phyloP scores from a whole-genome alignment of 2,797 vertebrate species.

The Cuculus canorus region DNA sequence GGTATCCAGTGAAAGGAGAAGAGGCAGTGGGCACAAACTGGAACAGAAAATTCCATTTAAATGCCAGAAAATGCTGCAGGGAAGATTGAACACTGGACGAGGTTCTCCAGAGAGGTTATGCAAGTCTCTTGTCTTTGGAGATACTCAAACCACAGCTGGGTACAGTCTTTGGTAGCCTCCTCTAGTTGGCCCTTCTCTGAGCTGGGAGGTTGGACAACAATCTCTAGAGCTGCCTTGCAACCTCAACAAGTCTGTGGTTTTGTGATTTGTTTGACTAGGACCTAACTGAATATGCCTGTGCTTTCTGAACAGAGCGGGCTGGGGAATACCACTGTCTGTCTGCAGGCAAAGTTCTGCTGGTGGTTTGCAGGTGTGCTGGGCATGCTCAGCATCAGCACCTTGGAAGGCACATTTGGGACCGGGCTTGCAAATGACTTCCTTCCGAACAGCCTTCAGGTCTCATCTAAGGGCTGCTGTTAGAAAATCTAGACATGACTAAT shows the following conservation, averaged over 20 bases:
- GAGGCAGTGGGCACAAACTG: background rate
- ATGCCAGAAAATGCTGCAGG: background rate
- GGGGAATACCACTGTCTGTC: background rate
- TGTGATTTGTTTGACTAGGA: background rate
- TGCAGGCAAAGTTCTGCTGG: background rate
- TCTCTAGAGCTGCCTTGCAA: background rate
- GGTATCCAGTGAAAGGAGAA: background rate
- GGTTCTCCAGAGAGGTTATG: background rate
- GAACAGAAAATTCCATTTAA: background rate
- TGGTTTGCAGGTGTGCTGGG: background rate
- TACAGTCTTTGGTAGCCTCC: background rate
- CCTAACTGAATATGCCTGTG: background rate
- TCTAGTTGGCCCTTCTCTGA: background rate
- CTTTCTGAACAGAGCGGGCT: background rate
- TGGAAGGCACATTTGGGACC: background rate
- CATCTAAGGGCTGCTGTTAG: background rate
- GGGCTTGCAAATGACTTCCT: background rate
- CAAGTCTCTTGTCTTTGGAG: background rate
- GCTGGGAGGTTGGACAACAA: background rate
- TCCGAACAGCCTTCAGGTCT: background rate
- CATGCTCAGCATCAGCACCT: fast-evolving
- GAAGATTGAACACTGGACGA: background rate
- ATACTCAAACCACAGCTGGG: background rate
- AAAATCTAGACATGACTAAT: background rate
- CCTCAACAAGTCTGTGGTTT: background rate